phyloP scores from a whole-genome alignment of 2,797 vertebrate species.

The Tachyglossus aculeatus region DNA sequence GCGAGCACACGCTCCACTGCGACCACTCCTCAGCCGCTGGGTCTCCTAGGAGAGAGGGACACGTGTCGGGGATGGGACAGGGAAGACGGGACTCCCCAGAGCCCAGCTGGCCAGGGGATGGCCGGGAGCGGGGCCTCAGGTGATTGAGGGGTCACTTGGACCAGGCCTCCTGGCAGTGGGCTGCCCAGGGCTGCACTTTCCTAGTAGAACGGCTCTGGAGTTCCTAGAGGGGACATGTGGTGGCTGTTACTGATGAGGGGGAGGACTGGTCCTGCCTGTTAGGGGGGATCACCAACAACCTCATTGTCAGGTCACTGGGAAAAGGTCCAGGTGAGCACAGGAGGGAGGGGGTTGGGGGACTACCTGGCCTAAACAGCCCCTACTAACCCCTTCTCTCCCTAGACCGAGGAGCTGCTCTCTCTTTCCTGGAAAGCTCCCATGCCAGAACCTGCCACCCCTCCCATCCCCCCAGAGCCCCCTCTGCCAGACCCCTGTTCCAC shows the following conservation, averaged over 20 bases:
- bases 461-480: not conserved
- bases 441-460: not conserved
- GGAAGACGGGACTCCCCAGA: not conserved
- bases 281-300: not conserved
- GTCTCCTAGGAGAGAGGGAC: slow-evolving; percentile 82
- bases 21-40: slow-evolving; percentile 97
- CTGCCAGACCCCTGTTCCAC: rapidly evolving
- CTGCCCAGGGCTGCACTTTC: not conserved
- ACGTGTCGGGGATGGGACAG: slow-evolving; percentile 38
- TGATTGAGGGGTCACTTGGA: not conserved
- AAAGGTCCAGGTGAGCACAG: too few species aligned
- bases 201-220: not conserved
- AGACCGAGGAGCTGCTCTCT: not conserved
- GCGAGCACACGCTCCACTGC: slow-evolving; percentile 97
- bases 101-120: not conserved
- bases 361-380: not conserved
- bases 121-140: not conserved
- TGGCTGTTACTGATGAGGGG: too few species aligned
- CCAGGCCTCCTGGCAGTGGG: not conserved
- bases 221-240: not conserved
- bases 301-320: not conserved
- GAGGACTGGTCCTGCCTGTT: not conserved
- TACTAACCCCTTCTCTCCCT: too few species aligned
- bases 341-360: not conserved
- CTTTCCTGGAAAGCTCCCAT: not conserved